A percentile compares a stretch with the other conserved stretches of the same genome.
phyloP scores from a whole-genome alignment of 1,140 invertebrate species.

The Trissolcus basalis region DNA sequence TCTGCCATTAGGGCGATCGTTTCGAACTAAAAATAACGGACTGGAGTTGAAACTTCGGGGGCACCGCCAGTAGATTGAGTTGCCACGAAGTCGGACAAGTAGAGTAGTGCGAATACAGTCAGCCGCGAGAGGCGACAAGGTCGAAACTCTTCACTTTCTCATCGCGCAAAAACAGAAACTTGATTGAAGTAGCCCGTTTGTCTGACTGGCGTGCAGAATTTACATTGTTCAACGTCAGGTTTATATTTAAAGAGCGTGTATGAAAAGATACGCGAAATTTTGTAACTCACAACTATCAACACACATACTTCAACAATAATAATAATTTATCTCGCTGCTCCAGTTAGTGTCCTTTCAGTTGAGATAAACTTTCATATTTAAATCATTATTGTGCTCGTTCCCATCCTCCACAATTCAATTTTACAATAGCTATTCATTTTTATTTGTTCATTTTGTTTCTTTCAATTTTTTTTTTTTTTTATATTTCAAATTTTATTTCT shows the following conservation, averaged over 20 bases:
- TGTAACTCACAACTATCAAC: constrained; percentile 6
- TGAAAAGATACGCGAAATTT: too few species aligned
- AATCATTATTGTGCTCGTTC: too few species aligned
- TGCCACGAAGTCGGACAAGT: constrained; percentile 42
- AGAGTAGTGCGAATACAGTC: constrained; percentile 46
- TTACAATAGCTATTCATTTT: too few species aligned
- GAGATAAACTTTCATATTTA: too few species aligned
- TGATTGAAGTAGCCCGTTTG: constrained; percentile 49
- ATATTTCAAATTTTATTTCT: too few species aligned
- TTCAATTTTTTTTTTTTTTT: too few species aligned
- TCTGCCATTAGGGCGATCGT: not conserved
- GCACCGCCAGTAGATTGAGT: constrained; percentile 27
- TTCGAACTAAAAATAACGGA: constrained; percentile 28
- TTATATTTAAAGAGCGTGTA: constrained; percentile 17
- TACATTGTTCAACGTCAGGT: constrained; percentile 5
- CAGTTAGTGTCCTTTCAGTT: too few species aligned
- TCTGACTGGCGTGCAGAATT: constrained; percentile 27
- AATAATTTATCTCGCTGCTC: too few species aligned
- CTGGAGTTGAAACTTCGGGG: constrained; percentile 19
- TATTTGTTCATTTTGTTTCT: too few species aligned
- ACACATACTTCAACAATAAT: too few species aligned
- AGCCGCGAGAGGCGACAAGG: constrained; percentile 43
- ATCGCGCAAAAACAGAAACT: constrained; percentile 49
- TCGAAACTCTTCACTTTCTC: constrained; percentile 54
- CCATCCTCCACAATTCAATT: too few species aligned